Conservation (phyloP, 2,797 vertebrate genomes). For the Okamejei kenojei region DNA sequence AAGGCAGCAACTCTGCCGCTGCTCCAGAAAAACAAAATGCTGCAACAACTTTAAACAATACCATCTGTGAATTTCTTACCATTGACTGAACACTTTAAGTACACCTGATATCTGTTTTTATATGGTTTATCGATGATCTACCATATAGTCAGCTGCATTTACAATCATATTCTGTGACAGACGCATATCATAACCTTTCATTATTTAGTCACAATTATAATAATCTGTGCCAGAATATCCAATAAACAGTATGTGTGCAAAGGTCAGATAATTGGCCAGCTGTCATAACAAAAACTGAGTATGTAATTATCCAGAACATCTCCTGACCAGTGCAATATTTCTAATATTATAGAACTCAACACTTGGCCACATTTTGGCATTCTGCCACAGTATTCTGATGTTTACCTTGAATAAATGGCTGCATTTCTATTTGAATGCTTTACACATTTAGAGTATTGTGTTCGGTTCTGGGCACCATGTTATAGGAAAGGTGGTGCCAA, state of each 20-base stretch:
- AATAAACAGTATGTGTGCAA: slow-evolving; percentile 1
- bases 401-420: not conserved
- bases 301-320: slow-evolving; percentile 1
- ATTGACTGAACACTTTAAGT: not conserved
- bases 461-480: too few relatives aligned
- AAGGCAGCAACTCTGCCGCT: too few relatives aligned
- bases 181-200: not conserved
- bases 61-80: not conserved
- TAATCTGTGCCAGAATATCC: not conserved
- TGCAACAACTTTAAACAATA: not conserved
- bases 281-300: slow-evolving; percentile 13
- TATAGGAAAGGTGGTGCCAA: too few relatives aligned
- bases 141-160: not conserved
- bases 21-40: not conserved
- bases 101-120: not conserved
- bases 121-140: not conserved
- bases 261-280: not conserved
- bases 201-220: slow-evolving; percentile 7
- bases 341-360: not conserved
- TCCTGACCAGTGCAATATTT: not conserved
- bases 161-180: not conserved
- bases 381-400: not conserved
- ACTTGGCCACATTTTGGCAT: not conserved
- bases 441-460: too few relatives aligned
- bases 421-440: not conserved